Percentiles rank a stretch among this genome's conserved stretches.
phyloP scores from a whole-genome alignment of 2,888 invertebrate genomes.

The Crematogaster levior region DNA sequence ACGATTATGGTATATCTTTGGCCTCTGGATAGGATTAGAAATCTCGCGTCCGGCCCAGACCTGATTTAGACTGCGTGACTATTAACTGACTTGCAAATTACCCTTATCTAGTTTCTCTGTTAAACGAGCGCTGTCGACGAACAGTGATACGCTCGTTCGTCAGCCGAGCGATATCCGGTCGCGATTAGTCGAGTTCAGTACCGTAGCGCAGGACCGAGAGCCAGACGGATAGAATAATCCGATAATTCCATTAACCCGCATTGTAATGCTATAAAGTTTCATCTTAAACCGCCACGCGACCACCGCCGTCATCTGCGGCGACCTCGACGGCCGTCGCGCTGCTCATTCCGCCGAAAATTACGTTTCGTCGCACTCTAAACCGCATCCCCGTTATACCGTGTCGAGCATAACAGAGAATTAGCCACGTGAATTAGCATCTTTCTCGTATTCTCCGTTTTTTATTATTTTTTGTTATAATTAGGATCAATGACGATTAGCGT shows the following conservation, averaged over 20 bases:
- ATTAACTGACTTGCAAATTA: conserved; percentile 77
- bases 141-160: conserved; percentile 33
- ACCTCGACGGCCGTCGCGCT: conserved; percentile 15
- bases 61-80: conserved; percentile 64
- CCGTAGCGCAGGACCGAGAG: neutral
- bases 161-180: conserved; percentile 34
- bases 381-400: neutral
- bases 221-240: conserved; percentile 63
- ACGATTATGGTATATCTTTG: conserved; percentile 55
- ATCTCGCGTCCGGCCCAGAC: neutral
- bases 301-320: conserved; percentile 29
- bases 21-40: conserved; percentile 55
- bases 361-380: neutral
- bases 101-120: conserved; percentile 72
- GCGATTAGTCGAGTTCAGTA: conserved; percentile 39
- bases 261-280: conserved; percentile 67
- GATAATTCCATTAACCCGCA: conserved; percentile 69
- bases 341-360: conserved; percentile 37
- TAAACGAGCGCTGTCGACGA: conserved; percentile 56
- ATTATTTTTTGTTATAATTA: neutral
- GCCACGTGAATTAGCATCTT: neutral
- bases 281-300: conserved; percentile 53
- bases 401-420: conserved; percentile 11
- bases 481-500: neutral
- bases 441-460: neutral